Evolutionary conservation across 2,797 vertebrate species (phyloP).

Genomic region (Chiloscyllium punctatum): DNA sequence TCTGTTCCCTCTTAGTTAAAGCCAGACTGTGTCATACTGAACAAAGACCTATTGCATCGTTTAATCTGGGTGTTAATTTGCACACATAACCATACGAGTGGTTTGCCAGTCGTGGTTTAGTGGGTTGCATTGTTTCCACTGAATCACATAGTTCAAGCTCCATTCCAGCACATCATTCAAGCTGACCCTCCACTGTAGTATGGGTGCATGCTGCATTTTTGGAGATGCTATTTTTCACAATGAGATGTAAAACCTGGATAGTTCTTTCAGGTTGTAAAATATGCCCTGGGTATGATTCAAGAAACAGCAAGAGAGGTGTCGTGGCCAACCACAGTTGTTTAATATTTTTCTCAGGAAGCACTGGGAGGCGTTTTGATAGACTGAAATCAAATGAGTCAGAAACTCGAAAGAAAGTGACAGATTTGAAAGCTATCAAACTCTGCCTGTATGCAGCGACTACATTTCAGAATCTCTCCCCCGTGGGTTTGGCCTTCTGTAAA

Average conservation of each 20-base stretch:
- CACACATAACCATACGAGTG: not conserved
- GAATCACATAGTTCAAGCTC: not conserved
- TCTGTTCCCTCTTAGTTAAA: too few relatives aligned
- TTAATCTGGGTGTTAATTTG: too few relatives aligned
- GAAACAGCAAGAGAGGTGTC: not conserved
- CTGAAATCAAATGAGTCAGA: not conserved
- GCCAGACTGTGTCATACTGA: too few relatives aligned
- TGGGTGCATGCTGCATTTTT: not conserved
- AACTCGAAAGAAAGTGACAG: not conserved
- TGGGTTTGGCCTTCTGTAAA: not conserved
- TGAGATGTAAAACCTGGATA: not conserved
- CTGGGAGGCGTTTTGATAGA: not conserved
- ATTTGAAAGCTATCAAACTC: not conserved
- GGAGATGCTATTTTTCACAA: not conserved
- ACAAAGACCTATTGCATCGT: too few relatives aligned
- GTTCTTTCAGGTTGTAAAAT: not conserved
- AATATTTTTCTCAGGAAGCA: not conserved
- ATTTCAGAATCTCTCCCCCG: not conserved
- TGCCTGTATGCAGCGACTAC: not conserved
- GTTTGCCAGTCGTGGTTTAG: not conserved
- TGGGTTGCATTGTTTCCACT: not conserved
- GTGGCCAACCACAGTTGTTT: not conserved
- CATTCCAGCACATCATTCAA: not conserved
- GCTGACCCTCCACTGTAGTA: not conserved
- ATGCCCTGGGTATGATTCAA: not conserved